A percentile compares a stretch with the other conserved stretches of the same genome.
These are phyloP conservation scores for Aphidius ervi DNA, from an alignment of 1,140 invertebrate species.

Conservation along the genomic window DNA sequence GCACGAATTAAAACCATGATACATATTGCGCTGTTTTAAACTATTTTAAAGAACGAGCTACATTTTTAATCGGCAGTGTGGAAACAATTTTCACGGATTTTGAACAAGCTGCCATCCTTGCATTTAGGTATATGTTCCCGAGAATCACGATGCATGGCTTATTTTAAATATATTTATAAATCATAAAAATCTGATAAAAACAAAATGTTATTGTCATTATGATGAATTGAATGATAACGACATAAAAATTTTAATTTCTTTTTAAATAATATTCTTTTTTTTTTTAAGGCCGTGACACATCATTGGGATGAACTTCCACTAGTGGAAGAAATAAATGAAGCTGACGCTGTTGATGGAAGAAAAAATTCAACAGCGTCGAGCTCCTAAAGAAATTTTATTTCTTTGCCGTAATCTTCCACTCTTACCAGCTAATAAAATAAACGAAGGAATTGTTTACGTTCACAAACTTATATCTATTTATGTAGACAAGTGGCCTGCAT, in stretches of 20 bases:
- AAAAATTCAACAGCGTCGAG: neutral
- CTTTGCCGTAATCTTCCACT: neutral
- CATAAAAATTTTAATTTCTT: conserved; percentile 23
- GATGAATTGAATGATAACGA: conserved; percentile 42
- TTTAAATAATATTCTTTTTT: neutral
- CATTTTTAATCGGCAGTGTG: neutral
- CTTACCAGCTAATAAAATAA: neutral
- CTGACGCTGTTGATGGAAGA: no score
- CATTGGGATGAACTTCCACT: neutral
- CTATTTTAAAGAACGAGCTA: no score
- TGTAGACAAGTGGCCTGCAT: neutral
- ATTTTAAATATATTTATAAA: conserved; percentile 13
- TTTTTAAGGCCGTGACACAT: neutral
- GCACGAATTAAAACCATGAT: no score
- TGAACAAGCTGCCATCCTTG: conserved; percentile 6
- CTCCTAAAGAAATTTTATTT: neutral
- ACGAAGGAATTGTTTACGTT: neutral
- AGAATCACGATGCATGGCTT: neutral
- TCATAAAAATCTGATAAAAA: conserved; percentile 31
- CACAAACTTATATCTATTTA: neutral
- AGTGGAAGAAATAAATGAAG: no score
- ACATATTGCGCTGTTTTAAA: no score
- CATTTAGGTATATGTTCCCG: neutral
- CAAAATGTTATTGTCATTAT: conserved; percentile 20
- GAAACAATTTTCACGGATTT: conserved; percentile 6